Evolutionary conservation across 2,113 vertebrate genomes (phyloP), one percentile per base, ranked within the genome.

Genomic region (Thomomys bottae): DNA sequence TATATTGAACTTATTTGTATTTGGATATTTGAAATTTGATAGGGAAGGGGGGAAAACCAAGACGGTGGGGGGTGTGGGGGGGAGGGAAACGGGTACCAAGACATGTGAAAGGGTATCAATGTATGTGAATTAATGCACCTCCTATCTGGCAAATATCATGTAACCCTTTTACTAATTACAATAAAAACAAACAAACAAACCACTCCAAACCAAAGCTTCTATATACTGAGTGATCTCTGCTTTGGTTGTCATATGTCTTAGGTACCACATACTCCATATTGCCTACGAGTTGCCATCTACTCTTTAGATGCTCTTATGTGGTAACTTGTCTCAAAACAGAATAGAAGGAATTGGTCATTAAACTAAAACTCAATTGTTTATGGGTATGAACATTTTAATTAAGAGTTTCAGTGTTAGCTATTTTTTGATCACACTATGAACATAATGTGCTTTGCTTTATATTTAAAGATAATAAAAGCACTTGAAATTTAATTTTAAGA

Each of bases 361-460:
- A 88, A 71, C 68, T n/a, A 82, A 92, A 81, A 73, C 28, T 63
- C 73, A 24, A 66, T 81, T 54, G n/a, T 42, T 68, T 85, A 24
- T 78, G 6, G 30, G 7, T 80, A 66, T 38, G 3, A 82, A 88
- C 24, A 28, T 40, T 28, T 61, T 72, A 71, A 71, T 40, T 70
- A 89, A 64, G 12, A 40, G 75, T 66, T 84, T 83, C 21, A 8
- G 57, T 64, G 38, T 78, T 45, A 78, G 63, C 15, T 71, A 63
- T n/a, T 93, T 93, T 93, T 89, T 90, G 3, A 81, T 63, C 24
- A 87, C 10, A 73, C 18, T 84, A 26, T n/a, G 85, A 72, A 76
- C 32, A 38, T 45, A 77, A n/a, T n/a, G n/a, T n/a, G n/a, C n/a
- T 18, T 45, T 40, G 2, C 32, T 88, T 20, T 32, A 30, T 14